Evolutionary conservation across 2,797 vertebrate species (phyloP).

Genomic region (Austrolebias charrua): DNA sequence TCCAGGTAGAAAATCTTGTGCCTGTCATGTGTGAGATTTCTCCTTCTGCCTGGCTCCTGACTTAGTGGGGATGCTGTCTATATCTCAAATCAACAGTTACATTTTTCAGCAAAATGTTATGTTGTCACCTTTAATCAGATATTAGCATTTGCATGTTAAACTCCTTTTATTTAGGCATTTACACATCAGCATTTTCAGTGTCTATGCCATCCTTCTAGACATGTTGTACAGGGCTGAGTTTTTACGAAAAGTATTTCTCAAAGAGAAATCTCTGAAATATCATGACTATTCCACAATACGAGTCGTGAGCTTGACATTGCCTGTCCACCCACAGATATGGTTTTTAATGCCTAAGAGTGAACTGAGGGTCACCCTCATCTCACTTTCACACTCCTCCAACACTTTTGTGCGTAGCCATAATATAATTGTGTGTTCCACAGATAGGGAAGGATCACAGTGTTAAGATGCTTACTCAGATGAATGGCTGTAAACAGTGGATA

Average conservation of each 20-base stretch:
- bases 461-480: constrained; percentile 37
- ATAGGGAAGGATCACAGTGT: constrained; percentile 28
- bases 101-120: not conserved
- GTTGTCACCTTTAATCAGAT: constrained; percentile 13
- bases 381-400: constrained; percentile 34
- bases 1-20: too few species aligned
- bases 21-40: too few species aligned
- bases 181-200: constrained; percentile 20
- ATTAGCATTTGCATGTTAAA: constrained; percentile 4
- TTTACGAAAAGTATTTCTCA: constrained; percentile 30
- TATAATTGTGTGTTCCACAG: constrained; percentile 13
- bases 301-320: constrained; percentile 18
- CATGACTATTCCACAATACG: constrained; percentile 22
- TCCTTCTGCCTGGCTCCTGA: too few species aligned
- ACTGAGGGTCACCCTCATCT: constrained; percentile 34
- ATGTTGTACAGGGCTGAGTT: constrained; percentile 10
- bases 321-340: constrained; percentile 52
- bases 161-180: not conserved
- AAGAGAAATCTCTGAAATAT: constrained; percentile 32
- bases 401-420: constrained; percentile 21
- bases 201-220: constrained; percentile 17
- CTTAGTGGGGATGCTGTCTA: too few species aligned
- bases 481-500: too few species aligned
- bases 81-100: too few species aligned
- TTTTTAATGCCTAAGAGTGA: constrained; percentile 43